Percentiles rank a stretch among this genome's conserved stretches.
Evolutionary conservation across 1,140 invertebrate genomes (phyloP).

Genomic region (Formica exsecta): DNA sequence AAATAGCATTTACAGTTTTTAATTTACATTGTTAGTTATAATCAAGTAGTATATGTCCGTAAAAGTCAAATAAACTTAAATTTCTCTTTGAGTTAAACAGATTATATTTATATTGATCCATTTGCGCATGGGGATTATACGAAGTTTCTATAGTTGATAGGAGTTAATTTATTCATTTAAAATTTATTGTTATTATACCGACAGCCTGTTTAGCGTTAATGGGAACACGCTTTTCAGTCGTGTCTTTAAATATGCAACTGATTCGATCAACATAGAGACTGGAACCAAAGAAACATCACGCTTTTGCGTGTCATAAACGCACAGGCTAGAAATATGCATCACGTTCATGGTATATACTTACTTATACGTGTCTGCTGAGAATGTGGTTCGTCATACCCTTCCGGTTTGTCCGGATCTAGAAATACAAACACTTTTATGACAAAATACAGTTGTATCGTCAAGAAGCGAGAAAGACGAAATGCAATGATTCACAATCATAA

Average conservation of each 20-base stretch:
- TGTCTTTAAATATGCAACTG: slow-evolving; percentile 58
- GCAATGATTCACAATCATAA: not conserved
- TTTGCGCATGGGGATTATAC: not conserved
- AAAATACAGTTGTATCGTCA: not conserved
- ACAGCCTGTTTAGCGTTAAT: slow-evolving; percentile 18
- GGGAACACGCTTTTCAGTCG: slow-evolving; percentile 1
- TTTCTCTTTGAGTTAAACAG: not conserved
- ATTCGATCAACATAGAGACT: slow-evolving; percentile 40
- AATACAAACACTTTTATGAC: slow-evolving; percentile 58
- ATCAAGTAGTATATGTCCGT: not conserved
- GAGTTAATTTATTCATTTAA: slow-evolving; percentile 31
- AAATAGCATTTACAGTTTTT: not conserved
- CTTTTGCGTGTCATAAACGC: slow-evolving; percentile 34
- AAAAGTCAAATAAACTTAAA: not conserved
- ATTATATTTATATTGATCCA: not conserved
- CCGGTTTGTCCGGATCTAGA: slow-evolving; percentile 83
- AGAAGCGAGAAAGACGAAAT: not conserved
- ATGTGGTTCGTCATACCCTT: slow-evolving; percentile 83
- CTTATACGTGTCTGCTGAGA: slow-evolving; percentile 85
- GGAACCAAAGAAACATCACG: slow-evolving; percentile 55
- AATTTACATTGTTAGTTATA: not conserved
- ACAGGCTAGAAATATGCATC: slow-evolving; percentile 58
- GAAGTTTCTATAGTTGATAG: not conserved
- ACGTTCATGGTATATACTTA: slow-evolving; percentile 75
- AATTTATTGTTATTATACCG: not conserved